phyloP scores from a whole-genome alignment of 2,888 invertebrate genomes.

The Agonopterix heracliana region DNA sequence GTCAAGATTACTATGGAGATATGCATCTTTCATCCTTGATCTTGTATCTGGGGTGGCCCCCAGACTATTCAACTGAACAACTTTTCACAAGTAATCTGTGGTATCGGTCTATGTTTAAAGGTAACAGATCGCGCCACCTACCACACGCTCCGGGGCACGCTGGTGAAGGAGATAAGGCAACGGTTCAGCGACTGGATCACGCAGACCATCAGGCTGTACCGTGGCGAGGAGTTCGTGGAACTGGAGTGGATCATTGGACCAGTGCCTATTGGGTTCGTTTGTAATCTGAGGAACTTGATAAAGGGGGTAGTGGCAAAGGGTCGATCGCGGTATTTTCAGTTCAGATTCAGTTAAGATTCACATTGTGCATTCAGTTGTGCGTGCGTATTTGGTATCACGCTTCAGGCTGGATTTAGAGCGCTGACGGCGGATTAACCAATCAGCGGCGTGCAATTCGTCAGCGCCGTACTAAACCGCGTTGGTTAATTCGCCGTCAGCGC shows the following conservation, averaged over 20 bases:
- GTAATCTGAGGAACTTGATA: neutral
- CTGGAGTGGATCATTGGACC: constrained; percentile 80
- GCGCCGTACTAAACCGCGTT: no score
- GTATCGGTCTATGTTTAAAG: constrained; percentile 19
- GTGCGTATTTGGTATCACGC: no score
- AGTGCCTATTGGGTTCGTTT: constrained; percentile 65
- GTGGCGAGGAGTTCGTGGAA: constrained; percentile 70
- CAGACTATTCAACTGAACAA: no score
- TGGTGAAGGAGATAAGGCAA: constrained; percentile 80
- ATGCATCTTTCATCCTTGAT: no score
- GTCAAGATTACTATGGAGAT: no score
- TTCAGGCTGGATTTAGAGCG: no score
- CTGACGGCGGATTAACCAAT: no score
- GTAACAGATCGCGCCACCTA: constrained; percentile 43
- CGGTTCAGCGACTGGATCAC: constrained; percentile 78
- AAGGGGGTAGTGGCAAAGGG: neutral
- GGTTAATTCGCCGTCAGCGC: no score
- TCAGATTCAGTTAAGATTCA: neutral
- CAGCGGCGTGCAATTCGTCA: no score
- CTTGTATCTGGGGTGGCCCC: no score
- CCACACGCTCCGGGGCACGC: constrained; percentile 43
- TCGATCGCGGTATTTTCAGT: neutral
- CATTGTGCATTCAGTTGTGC: neutral
- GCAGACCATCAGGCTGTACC: constrained; percentile 76
- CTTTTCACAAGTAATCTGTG: no score